phyloP scores from a whole-genome alignment of 1,140 invertebrate genomes.

The Aethina tumida region DNA sequence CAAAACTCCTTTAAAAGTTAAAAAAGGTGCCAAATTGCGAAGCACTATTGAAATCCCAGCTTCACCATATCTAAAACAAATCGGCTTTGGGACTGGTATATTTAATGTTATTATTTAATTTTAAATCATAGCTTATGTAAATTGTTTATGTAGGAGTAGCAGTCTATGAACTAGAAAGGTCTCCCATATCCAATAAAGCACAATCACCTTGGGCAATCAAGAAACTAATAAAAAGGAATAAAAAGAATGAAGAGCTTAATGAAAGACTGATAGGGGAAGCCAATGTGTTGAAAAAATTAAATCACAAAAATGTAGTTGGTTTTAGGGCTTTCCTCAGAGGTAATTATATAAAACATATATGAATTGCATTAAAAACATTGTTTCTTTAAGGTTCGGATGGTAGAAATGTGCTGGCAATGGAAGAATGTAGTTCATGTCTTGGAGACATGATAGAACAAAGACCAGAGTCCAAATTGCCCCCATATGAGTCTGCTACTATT shows the following conservation, averaged over 20 bases:
- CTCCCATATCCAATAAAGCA: slow-evolving; percentile 50
- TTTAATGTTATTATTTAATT: slow-evolving; percentile 7
- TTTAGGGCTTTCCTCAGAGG: slow-evolving; percentile 70
- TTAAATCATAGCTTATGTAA: slow-evolving; percentile 1
- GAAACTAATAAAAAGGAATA: slow-evolving; percentile 44
- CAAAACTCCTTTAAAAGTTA: too few relatives aligned
- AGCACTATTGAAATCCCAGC: slow-evolving; percentile 42
- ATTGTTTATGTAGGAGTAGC: slow-evolving; percentile 48
- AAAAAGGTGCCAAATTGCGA: too few relatives aligned
- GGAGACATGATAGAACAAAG: slow-evolving; percentile 63
- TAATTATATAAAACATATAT: too few relatives aligned
- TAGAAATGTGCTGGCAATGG: slow-evolving; percentile 58
- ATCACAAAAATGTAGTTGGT: slow-evolving; percentile 77
- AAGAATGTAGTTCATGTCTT: slow-evolving; percentile 53
- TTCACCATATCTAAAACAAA: slow-evolving; percentile 55
- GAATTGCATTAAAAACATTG: too few relatives aligned
- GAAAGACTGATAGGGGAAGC: slow-evolving; percentile 60
- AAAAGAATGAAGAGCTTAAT: slow-evolving; percentile 34
- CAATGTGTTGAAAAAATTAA: slow-evolving; percentile 53
- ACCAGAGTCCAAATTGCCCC: slow-evolving; percentile 43
- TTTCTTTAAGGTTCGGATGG: slow-evolving; percentile 47
- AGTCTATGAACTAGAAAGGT: slow-evolving; percentile 65
- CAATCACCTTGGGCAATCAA: slow-evolving; percentile 78
- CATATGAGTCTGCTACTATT: slow-evolving; percentile 53
- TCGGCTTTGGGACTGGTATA: slow-evolving; percentile 67